phyloP scores from a whole-genome alignment of 2,113 vertebrate genomes.

The Platichthys stellatus region DNA sequence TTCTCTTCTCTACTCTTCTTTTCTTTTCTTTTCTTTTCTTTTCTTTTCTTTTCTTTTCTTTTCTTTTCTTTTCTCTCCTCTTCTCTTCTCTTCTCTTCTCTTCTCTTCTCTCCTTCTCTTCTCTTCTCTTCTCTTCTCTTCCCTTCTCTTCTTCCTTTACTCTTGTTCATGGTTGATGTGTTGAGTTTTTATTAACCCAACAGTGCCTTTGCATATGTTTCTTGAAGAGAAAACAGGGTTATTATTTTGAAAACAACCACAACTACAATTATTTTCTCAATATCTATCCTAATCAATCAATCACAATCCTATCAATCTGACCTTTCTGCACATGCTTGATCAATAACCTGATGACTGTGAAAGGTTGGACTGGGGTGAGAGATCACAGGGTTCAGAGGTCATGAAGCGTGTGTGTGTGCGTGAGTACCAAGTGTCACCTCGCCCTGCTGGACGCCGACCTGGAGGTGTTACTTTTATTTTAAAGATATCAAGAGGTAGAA shows the following conservation, averaged over 20 bases:
- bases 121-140: too few species aligned
- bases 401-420: slow-evolving; percentile 9
- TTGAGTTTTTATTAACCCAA: slow-evolving; percentile 18
- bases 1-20: too few species aligned
- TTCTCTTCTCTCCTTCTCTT: too few species aligned
- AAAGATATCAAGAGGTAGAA: background rate
- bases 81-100: too few species aligned
- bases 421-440: slow-evolving; percentile 43
- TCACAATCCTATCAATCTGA: background rate
- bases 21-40: too few species aligned
- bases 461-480: slow-evolving; percentile 12
- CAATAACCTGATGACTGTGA: slow-evolving; percentile 37
- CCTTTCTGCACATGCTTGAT: slow-evolving; percentile 45
- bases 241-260: background rate
- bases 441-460: slow-evolving; percentile 48
- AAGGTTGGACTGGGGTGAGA: slow-evolving; percentile 28
- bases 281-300: background rate
- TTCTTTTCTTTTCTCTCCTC: too few species aligned
- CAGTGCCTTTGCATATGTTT: background rate
- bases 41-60: too few species aligned
- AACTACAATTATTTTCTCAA: background rate
- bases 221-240: slow-evolving; percentile 15
- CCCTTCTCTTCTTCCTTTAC: background rate
- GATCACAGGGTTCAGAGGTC: slow-evolving; percentile 32
- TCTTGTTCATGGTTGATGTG: slow-evolving; percentile 15